Evolutionary conservation across 2,888 invertebrate species (phyloP).

Genomic region (Scaptomyza parva): DNA sequence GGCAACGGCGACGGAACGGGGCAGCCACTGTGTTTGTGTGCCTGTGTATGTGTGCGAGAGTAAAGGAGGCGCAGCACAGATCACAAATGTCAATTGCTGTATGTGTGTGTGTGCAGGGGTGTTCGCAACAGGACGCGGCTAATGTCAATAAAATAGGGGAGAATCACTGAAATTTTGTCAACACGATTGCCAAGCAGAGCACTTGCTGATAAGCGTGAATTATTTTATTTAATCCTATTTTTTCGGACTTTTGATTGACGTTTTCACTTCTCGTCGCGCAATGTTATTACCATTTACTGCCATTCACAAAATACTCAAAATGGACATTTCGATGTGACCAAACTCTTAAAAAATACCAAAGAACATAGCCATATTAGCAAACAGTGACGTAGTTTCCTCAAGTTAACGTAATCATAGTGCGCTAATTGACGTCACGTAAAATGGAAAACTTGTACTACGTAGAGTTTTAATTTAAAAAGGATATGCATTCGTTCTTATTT

Average conservation of each 20-base stretch:
- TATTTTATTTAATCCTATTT: slow-evolving; percentile 34
- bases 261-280: slow-evolving; percentile 64
- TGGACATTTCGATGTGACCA: slow-evolving; percentile 40
- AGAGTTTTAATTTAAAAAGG: background rate
- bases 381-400: slow-evolving; percentile 6
- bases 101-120: slow-evolving; percentile 20
- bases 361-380: background rate
- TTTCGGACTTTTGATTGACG: slow-evolving; percentile 48
- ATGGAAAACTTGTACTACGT: background rate
- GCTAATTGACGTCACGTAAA: slow-evolving; percentile 7
- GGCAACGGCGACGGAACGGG: slow-evolving; percentile 44
- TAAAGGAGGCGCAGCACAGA: slow-evolving; percentile 63
- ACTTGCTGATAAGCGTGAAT: slow-evolving; percentile 5
- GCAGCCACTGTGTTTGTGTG: slow-evolving; percentile 34
- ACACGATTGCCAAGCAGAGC: background rate
- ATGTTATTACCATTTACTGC: slow-evolving; percentile 62
- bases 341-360: slow-evolving; percentile 16
- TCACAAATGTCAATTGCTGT: slow-evolving; percentile 48
- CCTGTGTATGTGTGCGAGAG: slow-evolving; percentile 40
- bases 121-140: slow-evolving; percentile 39
- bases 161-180: slow-evolving; percentile 4
- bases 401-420: background rate
- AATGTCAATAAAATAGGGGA: background rate
- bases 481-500: too few species aligned
- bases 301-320: slow-evolving; percentile 60